A percentile compares a stretch with the other conserved stretches of the same genome.
Evolutionary conservation across 2,888 invertebrate species (phyloP).

Genomic region (Scrobipalpa atriplicella): DNA sequence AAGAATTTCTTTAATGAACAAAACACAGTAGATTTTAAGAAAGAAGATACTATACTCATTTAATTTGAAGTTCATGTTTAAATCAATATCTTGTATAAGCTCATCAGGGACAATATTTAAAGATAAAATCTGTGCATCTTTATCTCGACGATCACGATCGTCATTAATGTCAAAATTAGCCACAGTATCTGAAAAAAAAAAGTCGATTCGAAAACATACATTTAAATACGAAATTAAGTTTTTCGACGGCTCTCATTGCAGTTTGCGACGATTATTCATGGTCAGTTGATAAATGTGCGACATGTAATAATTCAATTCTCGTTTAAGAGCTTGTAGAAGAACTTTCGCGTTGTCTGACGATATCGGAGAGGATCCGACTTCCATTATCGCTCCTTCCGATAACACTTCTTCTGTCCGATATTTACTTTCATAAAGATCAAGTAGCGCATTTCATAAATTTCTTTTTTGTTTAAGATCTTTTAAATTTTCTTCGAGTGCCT

Average conservation of each 20-base stretch:
- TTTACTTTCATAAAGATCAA: no score
- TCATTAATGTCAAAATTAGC: slow-evolving; percentile 40
- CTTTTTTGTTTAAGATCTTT: no score
- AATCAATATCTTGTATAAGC: slow-evolving; percentile 7
- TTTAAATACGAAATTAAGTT: slow-evolving; percentile 79
- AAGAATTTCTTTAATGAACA: not conserved
- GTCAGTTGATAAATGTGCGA: slow-evolving; percentile 74
- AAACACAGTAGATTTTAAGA: not conserved
- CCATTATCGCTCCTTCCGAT: not conserved
- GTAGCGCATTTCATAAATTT: no score
- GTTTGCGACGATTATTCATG: slow-evolving; percentile 74
- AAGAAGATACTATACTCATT: not conserved
- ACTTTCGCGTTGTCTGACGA: not conserved
- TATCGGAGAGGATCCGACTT: not conserved
- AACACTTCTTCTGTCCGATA: no score
- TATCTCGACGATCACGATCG: slow-evolving; percentile 17
- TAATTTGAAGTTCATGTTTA: not conserved
- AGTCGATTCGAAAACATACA: slow-evolving; percentile 60
- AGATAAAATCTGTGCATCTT: slow-evolving; percentile 9
- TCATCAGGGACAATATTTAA: slow-evolving; percentile 10
- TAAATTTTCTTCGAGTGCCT: no score
- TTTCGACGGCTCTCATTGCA: slow-evolving; percentile 73
- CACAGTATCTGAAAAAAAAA: slow-evolving; percentile 31
- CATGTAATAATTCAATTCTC: slow-evolving; percentile 76
- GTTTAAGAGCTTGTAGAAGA: slow-evolving; percentile 63